Base-by-base conservation (phyloP, 2,888 invertebrate species). In the Nemapogon koenigi region DNA sequence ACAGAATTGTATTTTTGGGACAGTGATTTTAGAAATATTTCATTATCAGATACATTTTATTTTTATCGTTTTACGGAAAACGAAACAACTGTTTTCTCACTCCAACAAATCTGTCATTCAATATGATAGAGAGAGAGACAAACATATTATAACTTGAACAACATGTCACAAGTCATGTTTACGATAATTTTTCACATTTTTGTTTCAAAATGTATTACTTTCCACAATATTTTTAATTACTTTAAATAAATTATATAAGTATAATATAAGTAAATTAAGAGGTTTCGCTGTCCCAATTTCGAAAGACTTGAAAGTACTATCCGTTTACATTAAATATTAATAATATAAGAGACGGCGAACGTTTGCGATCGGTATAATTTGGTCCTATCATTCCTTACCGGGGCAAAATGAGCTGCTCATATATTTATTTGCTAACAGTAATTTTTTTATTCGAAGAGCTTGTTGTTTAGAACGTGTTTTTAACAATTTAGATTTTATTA, bases 331-430 rank as follows among this genome's bases (percentile, higher is more conserved):
- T 40, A 18, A 30, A 18, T 39, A 42, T 51, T 52, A 40, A 22
- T 41, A 41, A 14, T 41, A 42, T 39, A 38, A 30, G 37, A 44
- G 57, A 48, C 53, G 50, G 63, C 48, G 41, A 46, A 56, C 44
- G 42, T 57, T 63, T 69, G 81, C 79, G 80, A 81, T 61, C 67
- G 81, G 82, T 81, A 81, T 76, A 82, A 69, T 73, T 81, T 82
- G 82, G 80, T 79, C 79, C 67, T 81, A 82, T 82, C 83, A 83
- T 83, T 83, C 83, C 83, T 82, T 82, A 76, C 81, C 78, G 75
- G 73, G 81, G 73, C 75, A 56, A 53, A 48, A 46, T 59, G 28
- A 43, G 11, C 11, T 3, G n/a, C 3, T 13, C 4, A 14, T 16
- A 15, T 16, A 11, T 33, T 19, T 32, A 37, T 28, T 45, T 49